Evolutionary conservation across 2,888 invertebrate species (phyloP), one percentile per base, ranked within the genome.

Genomic region (Drosophila maculinotata): DNA sequence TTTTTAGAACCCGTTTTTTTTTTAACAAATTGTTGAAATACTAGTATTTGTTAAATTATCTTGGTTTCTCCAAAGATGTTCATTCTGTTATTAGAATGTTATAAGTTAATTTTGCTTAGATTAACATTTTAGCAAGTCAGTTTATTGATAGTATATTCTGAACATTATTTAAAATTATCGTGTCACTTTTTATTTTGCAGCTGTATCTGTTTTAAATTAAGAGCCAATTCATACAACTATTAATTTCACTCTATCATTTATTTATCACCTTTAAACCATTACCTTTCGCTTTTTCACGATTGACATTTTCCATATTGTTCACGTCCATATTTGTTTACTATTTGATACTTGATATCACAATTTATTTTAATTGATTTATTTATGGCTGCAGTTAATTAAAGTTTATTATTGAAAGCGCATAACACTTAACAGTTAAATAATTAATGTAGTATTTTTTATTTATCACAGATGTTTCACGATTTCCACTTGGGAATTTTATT

Each of bases 211-310:
- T 10, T 12, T 10, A 14, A 15, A 33, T 47, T 23, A 20, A 20
- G 20, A 20, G 4, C 20, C 20, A 20, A 20, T 3, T 20, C 20
- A 0, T 25, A 10, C 12, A 10, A 1, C 2, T 26, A 10, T 6
- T 12, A 0, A 8, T 30, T 9, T n/a, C 15, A 2, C 9, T 8
- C 0, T 4, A 8, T 30, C 2, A 0, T 3, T 14, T 14, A 0
- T 2, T 9, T 15, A 10, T 10, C 2, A 10, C 8, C 0, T 17
- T 10, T 25, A 0, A 23, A 31, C 3, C n/a, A 31, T 26, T 69
- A 63, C 70, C 69, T 63, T 69, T 69, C 2, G 12, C 3, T 63
- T 69, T 63, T 1, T 23, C 41, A 4, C 33, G 7, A 20, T 35
- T 47, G 10, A 26, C 28, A 48, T 12, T 39, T 14, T 33, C 38